Conservation (phyloP, 64 coral and sea anemone genomes). For the Dendrophyllia cribrosa region DNA sequence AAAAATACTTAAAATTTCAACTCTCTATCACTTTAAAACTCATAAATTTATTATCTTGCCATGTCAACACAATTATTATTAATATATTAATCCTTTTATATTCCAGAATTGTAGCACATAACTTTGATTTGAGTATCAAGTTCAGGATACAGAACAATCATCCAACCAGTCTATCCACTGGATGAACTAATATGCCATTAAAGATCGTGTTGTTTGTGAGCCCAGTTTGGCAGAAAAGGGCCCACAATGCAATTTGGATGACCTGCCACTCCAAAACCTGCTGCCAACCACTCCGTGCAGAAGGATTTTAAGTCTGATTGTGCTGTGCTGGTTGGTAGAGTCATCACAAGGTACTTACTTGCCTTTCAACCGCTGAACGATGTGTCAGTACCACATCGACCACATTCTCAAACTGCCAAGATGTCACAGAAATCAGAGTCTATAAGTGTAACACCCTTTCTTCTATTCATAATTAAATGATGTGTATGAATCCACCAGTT, state of each 20-base stretch:
- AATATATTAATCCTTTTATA: too few relatives aligned
- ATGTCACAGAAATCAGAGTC: slow-evolving; percentile 43
- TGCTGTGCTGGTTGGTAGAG: slow-evolving; percentile 14
- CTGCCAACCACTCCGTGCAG: slow-evolving; percentile 45
- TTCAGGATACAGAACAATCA: slow-evolving; percentile 51
- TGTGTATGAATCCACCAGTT: slow-evolving; percentile 16
- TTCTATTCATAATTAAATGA: neutral
- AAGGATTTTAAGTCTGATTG: slow-evolving; percentile 59
- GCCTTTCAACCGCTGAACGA: slow-evolving; percentile 27
- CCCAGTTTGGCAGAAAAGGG: neutral
- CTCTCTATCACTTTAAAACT: too few relatives aligned
- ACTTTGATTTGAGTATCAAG: slow-evolving; percentile 67
- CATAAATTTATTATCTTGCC: too few relatives aligned
- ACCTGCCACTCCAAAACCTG: slow-evolving; percentile 45
- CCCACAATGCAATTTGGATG: slow-evolving; percentile 14
- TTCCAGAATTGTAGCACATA: slow-evolving; percentile 50
- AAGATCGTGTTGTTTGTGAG: slow-evolving; percentile 35
- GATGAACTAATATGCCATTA: slow-evolving; percentile 52
- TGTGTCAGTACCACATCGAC: neutral
- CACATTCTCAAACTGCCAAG: neutral
- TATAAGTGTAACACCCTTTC: neutral
- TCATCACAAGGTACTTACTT: slow-evolving; percentile 19
- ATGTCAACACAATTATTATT: too few relatives aligned
- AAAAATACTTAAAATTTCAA: neutral
- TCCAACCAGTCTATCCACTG: slow-evolving; percentile 61